Base-by-base conservation (phyloP, 1,140 invertebrate species). In the Gryon sp. region DNA sequence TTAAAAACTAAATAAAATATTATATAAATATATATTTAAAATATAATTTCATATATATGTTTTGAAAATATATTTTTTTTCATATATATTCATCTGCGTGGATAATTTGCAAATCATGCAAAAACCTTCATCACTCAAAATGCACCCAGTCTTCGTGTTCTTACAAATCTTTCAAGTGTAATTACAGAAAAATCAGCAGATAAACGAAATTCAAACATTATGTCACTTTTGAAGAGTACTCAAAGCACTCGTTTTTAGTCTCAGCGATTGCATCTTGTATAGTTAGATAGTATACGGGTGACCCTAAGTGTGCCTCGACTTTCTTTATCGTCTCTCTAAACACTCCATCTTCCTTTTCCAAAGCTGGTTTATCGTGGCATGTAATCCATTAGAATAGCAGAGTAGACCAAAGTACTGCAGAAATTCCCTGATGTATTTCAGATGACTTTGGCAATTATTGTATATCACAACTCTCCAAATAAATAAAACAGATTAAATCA, bases 161-260 rank as follows among this genome's bases (percentile, higher is more conserved):
- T n/a, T n/a, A n/a, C n/a, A n/a, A n/a, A n/a, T n/a, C n/a, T n/a
- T n/a, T n/a, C n/a, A n/a, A n/a, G n/a, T n/a, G n/a, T n/a, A n/a
- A n/a, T n/a, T n/a, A n/a, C n/a, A n/a, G n/a, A n/a, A n/a, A n/a
- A n/a, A n/a, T n/a, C n/a, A n/a, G n/a, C n/a, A n/a, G n/a, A n/a
- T n/a, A n/a, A n/a, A n/a, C n/a, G n/a, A n/a, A n/a, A n/a, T n/a
- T n/a, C n/a, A 57, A 36, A 79, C 74, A 81, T 80, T 74, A 80
- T 83, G 81, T 81, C 72, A 84, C 79, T 84, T 83, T 83, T 65
- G 70, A 81, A 72, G 63, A 52, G 30, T 30, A 28, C 18, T 57
- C 38, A 26, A 74, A 59, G 43, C 1, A 16, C 26, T 22, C 26
- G 55, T 70, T 60, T 63, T 69, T 80, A 43, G 72, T 82, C 69